phyloP scores from a whole-genome alignment of 2,113 vertebrate species.

The Carollia perspicillata region DNA sequence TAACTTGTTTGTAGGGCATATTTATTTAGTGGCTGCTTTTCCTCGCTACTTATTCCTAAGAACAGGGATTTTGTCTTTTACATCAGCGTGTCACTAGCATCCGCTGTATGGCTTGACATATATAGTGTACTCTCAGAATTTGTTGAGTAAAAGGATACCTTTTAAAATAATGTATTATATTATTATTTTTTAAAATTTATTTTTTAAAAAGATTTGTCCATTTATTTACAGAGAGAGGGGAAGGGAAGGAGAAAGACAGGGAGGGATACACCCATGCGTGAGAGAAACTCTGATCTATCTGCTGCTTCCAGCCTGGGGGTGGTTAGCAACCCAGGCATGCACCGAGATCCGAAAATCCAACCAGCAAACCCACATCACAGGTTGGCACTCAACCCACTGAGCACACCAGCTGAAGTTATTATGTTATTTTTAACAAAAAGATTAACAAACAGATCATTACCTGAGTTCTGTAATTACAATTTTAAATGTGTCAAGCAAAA shows the following conservation, averaged over 20 bases:
- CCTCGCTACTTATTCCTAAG: not conserved
- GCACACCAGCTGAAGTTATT: no score
- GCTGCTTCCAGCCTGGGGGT: not conserved
- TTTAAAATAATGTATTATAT: not conserved
- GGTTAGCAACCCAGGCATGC: no score
- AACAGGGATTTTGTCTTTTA: not conserved
- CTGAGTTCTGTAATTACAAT: not conserved
- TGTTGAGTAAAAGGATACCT: not conserved
- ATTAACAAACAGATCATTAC: not conserved
- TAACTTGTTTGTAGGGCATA: accelerated
- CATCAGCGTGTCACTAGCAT: not conserved
- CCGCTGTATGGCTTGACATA: not conserved
- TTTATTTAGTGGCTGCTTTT: no score
- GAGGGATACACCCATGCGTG: not conserved
- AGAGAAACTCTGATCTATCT: not conserved
- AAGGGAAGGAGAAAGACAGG: not conserved
- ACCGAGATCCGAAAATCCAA: no score
- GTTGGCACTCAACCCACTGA: no score
- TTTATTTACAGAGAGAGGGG: not conserved
- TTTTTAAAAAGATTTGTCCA: no score
- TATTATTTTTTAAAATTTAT: no score
- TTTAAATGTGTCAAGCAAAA: not conserved
- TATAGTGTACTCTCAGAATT: not conserved
- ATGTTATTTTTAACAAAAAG: not conserved
- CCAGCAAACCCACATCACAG: no score